Evolutionary conservation across 2,113 vertebrate genomes (phyloP).

Genomic region (Acanthochromis polyacanthus): DNA sequence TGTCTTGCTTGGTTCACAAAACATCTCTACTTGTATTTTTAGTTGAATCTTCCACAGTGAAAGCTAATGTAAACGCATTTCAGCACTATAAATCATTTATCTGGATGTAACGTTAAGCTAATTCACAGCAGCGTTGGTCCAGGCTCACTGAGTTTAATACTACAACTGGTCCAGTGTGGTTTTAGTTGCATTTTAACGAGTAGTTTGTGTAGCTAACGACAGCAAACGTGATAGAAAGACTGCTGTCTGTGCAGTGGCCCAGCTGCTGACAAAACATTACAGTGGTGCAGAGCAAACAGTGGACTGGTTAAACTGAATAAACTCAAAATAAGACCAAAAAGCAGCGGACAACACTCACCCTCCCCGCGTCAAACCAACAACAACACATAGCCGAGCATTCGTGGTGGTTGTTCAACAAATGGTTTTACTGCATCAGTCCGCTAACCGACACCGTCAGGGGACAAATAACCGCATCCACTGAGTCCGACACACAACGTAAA

Average conservation of each 20-base stretch:
- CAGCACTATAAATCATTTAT: too few relatives aligned
- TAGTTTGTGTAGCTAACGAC: neutral
- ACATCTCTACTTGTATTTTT: too few relatives aligned
- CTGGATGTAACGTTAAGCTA: too few relatives aligned
- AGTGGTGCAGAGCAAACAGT: neutral
- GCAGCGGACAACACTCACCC: conserved; percentile 66
- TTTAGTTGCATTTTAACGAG: neutral
- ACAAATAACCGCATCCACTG: neutral
- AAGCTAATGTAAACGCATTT: too few relatives aligned
- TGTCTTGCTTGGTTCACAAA: too few relatives aligned
- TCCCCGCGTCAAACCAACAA: conserved; percentile 41
- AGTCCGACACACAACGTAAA: conserved; percentile 28
- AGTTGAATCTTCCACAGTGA: too few relatives aligned
- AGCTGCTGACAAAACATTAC: conserved; percentile 38
- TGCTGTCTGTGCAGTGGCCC: conserved; percentile 9
- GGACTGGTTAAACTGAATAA: neutral
- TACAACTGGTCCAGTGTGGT: neutral
- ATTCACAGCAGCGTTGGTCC: neutral
- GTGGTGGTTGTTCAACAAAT: conserved; percentile 27
- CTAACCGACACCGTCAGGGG: neutral
- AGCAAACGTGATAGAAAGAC: neutral
- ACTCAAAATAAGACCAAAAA: conserved; percentile 14
- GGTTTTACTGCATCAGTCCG: neutral
- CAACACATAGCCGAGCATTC: conserved; percentile 57
- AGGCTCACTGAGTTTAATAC: neutral